Base-by-base conservation (phyloP, 2,888 invertebrate genomes). In the Netelia fuscicornis region DNA sequence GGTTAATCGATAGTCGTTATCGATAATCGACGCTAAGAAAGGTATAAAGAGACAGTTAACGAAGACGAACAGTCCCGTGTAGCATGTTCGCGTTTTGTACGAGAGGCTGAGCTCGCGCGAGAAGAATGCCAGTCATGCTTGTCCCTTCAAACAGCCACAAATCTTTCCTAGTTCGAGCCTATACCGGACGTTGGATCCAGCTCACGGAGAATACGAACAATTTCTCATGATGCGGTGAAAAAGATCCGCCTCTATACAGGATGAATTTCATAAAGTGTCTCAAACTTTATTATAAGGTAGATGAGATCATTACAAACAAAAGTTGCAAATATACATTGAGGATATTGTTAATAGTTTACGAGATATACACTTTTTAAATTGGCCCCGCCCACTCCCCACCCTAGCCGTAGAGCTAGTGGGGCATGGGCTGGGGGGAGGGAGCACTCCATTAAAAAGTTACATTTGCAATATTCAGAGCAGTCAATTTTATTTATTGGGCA, bases 71-170 rank as follows among this genome's bases (percentile, higher is more conserved):
- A 30, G 30, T 44, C 2, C 17, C 56, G 9, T 44, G 8, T 1
- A 37, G 37, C 37, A 37, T 37, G 37, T 37, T 37, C 37, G 37
- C 37, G 10, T 48, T 48, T 48, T 13, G 48, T 48, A 48, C 13
- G 48, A 13, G 48, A 48, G 13, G 13, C 10, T 3, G 48, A 48
- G 48, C 1, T 11, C 37, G 17, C 30, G 67, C 52, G 62, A 67
- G 44, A 52, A 60, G 67, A 81, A 81, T 77, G 72, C 77, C 64
- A 81, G 81, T 81, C 84, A 68, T 74, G 65, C 52, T 72, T 77
- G 58, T 10, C 56, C 58, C 37, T 68, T 64, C 71, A 56, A 25
- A 75, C 52, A 75, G 78, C 75, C 64, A 79, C 79, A 71, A 82
- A 79, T 79, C 81, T 79, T 75, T 37, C 70, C 67, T 52, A 68